phyloP scores from a whole-genome alignment of 2,113 vertebrate genomes.

The Scatophagus argus region DNA sequence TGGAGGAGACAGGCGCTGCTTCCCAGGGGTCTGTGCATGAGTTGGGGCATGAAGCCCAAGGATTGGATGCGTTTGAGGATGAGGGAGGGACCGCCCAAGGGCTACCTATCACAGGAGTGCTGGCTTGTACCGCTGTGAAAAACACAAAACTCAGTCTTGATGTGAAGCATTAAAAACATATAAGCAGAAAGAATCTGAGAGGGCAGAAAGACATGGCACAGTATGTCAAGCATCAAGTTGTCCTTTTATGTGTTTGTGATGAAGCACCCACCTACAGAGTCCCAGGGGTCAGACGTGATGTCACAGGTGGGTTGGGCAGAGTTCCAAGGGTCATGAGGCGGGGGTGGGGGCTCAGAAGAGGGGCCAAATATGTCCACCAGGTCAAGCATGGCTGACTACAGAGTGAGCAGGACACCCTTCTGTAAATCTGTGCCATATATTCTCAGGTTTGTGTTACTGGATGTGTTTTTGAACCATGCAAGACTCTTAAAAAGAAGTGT shows the following conservation, averaged over 20 bases:
- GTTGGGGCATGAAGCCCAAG: conserved; percentile 80
- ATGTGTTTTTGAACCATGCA: background rate
- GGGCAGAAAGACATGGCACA: no score
- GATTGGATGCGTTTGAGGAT: conserved; percentile 68
- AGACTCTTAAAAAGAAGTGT: no score
- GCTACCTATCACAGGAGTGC: conserved; percentile 74
- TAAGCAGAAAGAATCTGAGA: background rate
- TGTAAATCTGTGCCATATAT: background rate
- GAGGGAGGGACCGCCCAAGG: conserved; percentile 73
- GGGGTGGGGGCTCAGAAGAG: conserved; percentile 69
- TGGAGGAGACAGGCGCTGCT: conserved; percentile 77
- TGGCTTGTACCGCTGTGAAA: conserved; percentile 70
- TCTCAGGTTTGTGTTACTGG: background rate
- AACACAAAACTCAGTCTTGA: no score
- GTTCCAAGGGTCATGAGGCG: conserved; percentile 78
- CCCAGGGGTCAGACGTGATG: conserved; percentile 80
- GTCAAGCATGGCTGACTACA: conserved; percentile 92
- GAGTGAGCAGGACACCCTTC: conserved; percentile 40
- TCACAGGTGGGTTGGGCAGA: conserved; percentile 57
- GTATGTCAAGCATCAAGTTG: background rate
- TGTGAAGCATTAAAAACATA: background rate
- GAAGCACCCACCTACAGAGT: conserved; percentile 78
- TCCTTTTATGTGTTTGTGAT: background rate
- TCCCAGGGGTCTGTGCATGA: conserved; percentile 88
- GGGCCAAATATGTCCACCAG: conserved; percentile 92